Conservation (phyloP, 2,888 invertebrate species). For the Eupithecia tripunctaria region DNA sequence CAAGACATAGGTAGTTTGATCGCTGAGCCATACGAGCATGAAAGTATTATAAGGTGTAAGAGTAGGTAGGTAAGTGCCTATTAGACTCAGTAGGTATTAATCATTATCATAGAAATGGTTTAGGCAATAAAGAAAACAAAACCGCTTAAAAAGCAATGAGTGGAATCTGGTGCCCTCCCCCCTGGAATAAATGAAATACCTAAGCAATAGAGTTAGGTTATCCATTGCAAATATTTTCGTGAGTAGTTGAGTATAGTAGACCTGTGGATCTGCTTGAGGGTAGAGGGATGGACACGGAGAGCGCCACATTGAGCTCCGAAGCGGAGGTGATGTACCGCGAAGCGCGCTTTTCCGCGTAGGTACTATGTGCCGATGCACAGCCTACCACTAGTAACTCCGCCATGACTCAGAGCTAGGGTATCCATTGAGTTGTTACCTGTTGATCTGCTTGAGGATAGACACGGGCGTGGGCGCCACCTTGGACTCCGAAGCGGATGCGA, state of each 20-base stretch:
- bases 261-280: constrained; percentile 95
- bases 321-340: constrained; percentile 76
- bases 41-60: too few relatives aligned
- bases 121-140: too few relatives aligned
- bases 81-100: too few relatives aligned
- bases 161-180: too few relatives aligned
- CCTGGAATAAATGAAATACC: too few relatives aligned
- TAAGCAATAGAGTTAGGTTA: too few relatives aligned
- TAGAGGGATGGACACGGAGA: constrained; percentile 89
- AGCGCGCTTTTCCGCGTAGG: constrained; percentile 75
- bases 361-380: constrained; percentile 67
- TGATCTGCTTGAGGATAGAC: constrained; percentile 94
- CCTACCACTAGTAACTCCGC: constrained; percentile 61
- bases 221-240: too few relatives aligned
- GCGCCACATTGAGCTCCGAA: constrained; percentile 77
- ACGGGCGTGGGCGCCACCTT: constrained; percentile 86
- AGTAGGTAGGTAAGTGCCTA: too few relatives aligned
- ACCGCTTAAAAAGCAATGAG: too few relatives aligned
- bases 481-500: constrained; percentile 75
- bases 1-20: too few relatives aligned
- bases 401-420: constrained; percentile 29
- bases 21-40: too few relatives aligned
- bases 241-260: constrained; percentile 49
- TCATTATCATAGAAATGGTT: too few relatives aligned
- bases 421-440: constrained; percentile 82